Conservation (phyloP, 2,113 vertebrate species). For the Cololabis saira region DNA sequence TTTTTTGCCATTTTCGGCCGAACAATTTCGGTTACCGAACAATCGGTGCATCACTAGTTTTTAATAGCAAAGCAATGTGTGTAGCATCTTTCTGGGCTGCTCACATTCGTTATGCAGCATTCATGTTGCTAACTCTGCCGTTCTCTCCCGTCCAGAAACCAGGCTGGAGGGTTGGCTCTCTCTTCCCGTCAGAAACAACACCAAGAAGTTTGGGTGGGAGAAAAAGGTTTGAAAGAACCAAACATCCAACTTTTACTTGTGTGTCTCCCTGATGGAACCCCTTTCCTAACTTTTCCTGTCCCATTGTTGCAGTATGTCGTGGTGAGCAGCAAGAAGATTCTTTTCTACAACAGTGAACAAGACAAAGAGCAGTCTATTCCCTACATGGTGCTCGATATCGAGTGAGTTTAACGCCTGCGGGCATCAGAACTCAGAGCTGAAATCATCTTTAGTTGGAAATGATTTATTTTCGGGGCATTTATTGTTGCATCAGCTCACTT, state of each 20-base stretch:
- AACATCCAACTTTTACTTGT: accelerated
- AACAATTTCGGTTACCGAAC: too few species aligned
- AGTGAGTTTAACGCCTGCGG: slow-evolving; percentile 84
- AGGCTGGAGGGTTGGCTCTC: slow-evolving; percentile 98
- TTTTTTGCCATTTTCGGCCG: too few species aligned
- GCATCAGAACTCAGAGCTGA: neutral
- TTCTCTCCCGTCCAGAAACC: slow-evolving; percentile 79
- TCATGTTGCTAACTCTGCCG: neutral
- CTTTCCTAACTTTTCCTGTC: neutral
- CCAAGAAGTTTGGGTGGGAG: slow-evolving; percentile 97
- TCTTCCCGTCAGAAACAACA: slow-evolving; percentile 95
- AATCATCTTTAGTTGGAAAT: neutral
- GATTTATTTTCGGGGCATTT: too few species aligned
- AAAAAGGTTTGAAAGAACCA: slow-evolving; percentile 85
- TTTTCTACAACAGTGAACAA: slow-evolving; percentile 97
- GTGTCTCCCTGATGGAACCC: accelerated
- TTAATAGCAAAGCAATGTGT: too few species aligned
- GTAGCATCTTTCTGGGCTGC: too few species aligned
- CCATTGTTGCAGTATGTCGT: slow-evolving; percentile 88
- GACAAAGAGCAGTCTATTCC: slow-evolving; percentile 97
- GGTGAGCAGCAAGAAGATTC: slow-evolving; percentile 99
- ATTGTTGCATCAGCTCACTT: neutral
- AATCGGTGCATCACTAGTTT: too few species aligned
- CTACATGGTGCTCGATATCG: slow-evolving; percentile 98
- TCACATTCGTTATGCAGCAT: too few species aligned